phyloP scores from a whole-genome alignment of 1,140 invertebrate genomes.

The Drosophila pseudoananassae region DNA sequence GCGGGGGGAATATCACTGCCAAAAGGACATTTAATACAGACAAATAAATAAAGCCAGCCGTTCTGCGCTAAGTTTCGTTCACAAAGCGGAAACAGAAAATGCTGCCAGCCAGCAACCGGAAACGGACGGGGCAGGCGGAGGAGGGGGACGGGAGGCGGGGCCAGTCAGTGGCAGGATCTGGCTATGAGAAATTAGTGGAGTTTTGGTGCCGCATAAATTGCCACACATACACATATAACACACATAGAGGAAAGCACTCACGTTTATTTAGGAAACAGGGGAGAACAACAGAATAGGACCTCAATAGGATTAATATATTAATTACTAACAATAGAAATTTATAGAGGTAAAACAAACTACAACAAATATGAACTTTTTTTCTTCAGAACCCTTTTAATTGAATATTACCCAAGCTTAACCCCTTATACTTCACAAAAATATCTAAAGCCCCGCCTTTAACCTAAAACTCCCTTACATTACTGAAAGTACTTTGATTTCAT shows the following conservation, averaged over 20 bases:
- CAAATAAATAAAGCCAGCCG: slow-evolving; percentile 66
- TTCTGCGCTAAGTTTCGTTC: slow-evolving; percentile 37
- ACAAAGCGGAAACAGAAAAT: slow-evolving; percentile 37
- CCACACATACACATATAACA: slow-evolving; percentile 20
- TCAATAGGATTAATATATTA: too few species aligned
- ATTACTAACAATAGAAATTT: too few species aligned
- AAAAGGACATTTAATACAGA: slow-evolving; percentile 71
- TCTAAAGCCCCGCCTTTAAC: too few species aligned
- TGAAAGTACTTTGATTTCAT: not conserved
- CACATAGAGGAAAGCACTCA: not conserved
- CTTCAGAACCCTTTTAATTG: not conserved
- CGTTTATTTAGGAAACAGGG: slow-evolving; percentile 14
- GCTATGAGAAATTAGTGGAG: slow-evolving; percentile 72
- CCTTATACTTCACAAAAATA: not conserved
- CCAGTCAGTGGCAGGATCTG: slow-evolving; percentile 23
- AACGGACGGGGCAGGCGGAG: not conserved
- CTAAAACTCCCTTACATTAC: too few species aligned
- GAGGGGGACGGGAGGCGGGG: not conserved
- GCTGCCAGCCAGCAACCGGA: slow-evolving; percentile 20
- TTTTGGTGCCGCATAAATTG: slow-evolving; percentile 73
- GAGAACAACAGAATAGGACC: not conserved
- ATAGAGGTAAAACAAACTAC: too few species aligned
- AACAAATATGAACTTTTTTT: too few species aligned
- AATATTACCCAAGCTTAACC: not conserved
- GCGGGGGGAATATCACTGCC: slow-evolving; percentile 15